phyloP scores from a whole-genome alignment of 92 coral and sea anemone species.

The Bergia sp. region DNA sequence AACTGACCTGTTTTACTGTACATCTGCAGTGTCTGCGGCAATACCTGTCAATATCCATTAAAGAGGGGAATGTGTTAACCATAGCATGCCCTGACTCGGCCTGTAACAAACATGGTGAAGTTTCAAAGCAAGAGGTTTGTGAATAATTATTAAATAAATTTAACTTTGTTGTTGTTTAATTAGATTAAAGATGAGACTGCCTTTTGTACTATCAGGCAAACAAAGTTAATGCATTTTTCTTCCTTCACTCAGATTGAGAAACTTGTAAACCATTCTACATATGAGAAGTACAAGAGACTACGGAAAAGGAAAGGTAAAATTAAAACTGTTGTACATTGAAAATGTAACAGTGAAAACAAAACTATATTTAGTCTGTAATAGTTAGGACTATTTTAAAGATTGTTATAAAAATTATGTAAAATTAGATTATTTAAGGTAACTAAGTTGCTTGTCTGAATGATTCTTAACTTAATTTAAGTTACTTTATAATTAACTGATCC shows the following conservation, averaged over 20 bases:
- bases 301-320: slow-evolving; percentile 26
- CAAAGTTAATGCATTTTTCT: neutral
- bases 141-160: neutral
- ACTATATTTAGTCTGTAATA: no score
- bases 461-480: no score
- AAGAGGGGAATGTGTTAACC: slow-evolving; percentile 68
- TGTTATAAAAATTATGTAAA: no score
- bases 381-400: no score
- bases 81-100: slow-evolving; percentile 76
- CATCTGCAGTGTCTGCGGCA: slow-evolving; percentile 66
- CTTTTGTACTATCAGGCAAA: neutral
- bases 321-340: neutral
- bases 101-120: slow-evolving; percentile 58
- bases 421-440: no score
- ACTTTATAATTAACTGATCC: no score
- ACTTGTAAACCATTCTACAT: slow-evolving; percentile 38
- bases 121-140: slow-evolving; percentile 67
- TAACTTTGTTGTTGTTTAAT: no score
- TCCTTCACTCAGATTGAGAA: slow-evolving; percentile 7
- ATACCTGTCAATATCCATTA: slow-evolving; percentile 64
- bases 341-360: no score
- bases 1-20: neutral
- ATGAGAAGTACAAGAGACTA: slow-evolving; percentile 28
- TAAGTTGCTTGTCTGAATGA: no score
- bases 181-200: neutral